Base-by-base conservation (phyloP, 1,140 invertebrate species). In the Zophobas morio region DNA sequence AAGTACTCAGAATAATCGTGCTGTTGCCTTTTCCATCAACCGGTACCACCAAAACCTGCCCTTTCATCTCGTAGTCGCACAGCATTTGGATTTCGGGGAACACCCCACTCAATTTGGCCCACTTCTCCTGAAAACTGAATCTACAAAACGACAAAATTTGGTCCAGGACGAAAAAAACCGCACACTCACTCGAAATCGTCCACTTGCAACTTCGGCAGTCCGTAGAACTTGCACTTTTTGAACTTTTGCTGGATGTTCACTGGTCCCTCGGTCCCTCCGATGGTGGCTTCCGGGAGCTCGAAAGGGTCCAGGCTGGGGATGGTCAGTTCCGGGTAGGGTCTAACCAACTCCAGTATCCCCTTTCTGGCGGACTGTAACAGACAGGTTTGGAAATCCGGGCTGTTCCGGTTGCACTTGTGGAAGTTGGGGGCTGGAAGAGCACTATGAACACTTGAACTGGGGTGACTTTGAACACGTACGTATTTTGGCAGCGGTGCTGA, bases 41-140 rank as follows among this genome's bases (percentile, higher is more conserved):
- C 2, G 63, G 33, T n/a, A 70, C 5, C 34, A 70, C 20, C 42
- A 70, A 33, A n/a, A 70, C 36, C 33, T 46, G 8, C 8, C 63
- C 63, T 20, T 39, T 35, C 5, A 70, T 37, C 0, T 39, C 36
- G 34, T 79, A 82, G 36, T 78, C 6, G 33, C 57, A 78, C 6
- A 51, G 46, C 49, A 78, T 78, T 35, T 32, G 40, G 6, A 81
- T 33, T 66, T 77, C 46, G 1, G 80, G 78, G 42, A 74, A 70
- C 0, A 39, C 1, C 3, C 32, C 37, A 42, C 1, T 36, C 33
- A 81, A 42, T 1, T 40, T 6, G 20, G 81, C 47, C 6, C 53
- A 32, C 36, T 77, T 78, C 6, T 81, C 77, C 8, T 74, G 35
- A n/a, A 42, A n/a, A 79, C 81, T 77, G 20, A 77, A 80, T 57